These are phyloP conservation scores for Macrophya annulata DNA, from an alignment of 2,888 invertebrate genomes.

Conservation along the genomic window DNA sequence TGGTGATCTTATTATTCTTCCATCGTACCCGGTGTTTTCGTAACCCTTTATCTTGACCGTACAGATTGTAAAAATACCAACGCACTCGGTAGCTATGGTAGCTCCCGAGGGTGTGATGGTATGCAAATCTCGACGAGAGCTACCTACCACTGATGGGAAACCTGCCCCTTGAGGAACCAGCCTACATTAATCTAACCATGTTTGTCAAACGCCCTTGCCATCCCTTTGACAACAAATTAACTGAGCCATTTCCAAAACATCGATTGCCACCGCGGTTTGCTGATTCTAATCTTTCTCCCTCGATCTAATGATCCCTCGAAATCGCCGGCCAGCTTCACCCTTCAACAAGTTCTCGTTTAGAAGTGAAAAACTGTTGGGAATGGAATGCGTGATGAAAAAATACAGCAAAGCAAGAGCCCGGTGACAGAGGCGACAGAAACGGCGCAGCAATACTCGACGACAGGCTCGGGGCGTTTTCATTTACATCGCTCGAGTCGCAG, in stretches of 20 bases:
- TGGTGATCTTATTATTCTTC: constrained; percentile 59
- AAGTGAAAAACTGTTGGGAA: neutral
- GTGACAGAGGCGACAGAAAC: constrained; percentile 38
- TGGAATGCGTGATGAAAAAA: constrained; percentile 26
- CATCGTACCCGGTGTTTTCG: constrained; percentile 56
- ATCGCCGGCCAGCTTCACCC: neutral
- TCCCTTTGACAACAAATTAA: constrained; percentile 55
- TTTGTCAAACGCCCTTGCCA: constrained; percentile 55
- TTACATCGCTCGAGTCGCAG: constrained; percentile 57
- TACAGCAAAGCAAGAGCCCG: neutral
- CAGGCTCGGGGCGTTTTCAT: constrained; percentile 55
- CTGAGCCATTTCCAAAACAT: constrained; percentile 44
- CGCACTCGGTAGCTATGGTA: constrained; percentile 41
- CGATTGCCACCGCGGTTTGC: constrained; percentile 14
- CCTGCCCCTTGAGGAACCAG: constrained; percentile 56
- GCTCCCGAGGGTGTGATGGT: constrained; percentile 57
- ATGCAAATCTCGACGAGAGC: constrained; percentile 57
- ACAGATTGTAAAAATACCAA: constrained; percentile 59
- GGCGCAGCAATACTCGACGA: constrained; percentile 43
- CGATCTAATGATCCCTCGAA: constrained; percentile 10
- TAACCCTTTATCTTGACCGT: constrained; percentile 58
- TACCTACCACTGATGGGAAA: constrained; percentile 54
- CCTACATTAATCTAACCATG: constrained; percentile 56
- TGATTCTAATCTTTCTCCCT: constrained; percentile 34
- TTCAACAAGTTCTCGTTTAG: neutral